Evolutionary conservation across 2,113 vertebrate species (phyloP), one percentile per base, ranked within the genome.

Genomic region (Hypocryptadius cinnamomeus): DNA sequence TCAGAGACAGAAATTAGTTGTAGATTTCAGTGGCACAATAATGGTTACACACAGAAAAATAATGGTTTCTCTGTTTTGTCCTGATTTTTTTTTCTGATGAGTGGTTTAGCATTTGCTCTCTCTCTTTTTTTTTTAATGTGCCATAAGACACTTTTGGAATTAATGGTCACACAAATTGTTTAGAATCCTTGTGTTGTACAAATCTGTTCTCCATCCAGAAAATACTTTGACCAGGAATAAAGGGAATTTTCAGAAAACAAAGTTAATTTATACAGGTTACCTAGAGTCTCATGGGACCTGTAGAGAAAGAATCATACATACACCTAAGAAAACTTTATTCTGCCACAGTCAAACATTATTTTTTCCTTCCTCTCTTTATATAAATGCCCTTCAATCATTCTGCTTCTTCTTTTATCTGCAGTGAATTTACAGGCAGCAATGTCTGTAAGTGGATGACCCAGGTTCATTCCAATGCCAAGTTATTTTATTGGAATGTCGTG

Each of bases 91-190:
- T 30, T 50, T 47, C 19, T 45, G 3, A 2, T 59, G 4, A 30
- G 3, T 10, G 11, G 3, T 47, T 51, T 80, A 31, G 19, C 13
- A 3, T 64, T 42, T 23, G 1, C 1, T 35, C 5, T 27, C 8
- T 57, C 11, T 11, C 39, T 39, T 4, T 12, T 51, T 28, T 20
- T 40, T 10, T 14, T 11, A 5, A 68, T 37, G 3, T 47, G 4
- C 2, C 21, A 2, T 37, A 23, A 37, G 3, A 25, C 6, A 3
- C 10, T 44, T 87, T 77, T 45, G 3, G 5, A 90, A 30, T 24
- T 37, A 68, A 50, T 23, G 14, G 7, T n/a, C 7, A n/a, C 28
- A 45, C 3, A n/a, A 54, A 65, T 18, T 51, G 4, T 25, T 20
- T 65, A n/a, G 4, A 44, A 48, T 39, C 10, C 6, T 85, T 56